Conservation (phyloP, 2,888 invertebrate genomes). For the Rhogogaster chlorosoma region DNA sequence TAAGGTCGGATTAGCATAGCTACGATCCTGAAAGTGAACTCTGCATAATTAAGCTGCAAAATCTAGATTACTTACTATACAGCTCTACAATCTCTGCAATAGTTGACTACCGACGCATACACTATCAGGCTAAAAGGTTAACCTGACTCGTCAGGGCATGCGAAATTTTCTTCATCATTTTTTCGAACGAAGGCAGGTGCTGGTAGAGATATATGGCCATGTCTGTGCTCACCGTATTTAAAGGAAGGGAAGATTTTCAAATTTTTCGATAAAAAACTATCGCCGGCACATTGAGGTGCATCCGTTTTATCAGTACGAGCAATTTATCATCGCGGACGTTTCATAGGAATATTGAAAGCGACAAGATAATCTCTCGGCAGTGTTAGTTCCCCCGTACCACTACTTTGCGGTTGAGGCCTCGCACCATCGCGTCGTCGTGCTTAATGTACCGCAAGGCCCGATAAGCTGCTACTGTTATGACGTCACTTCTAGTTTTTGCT, state of each 20-base stretch:
- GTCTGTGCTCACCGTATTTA: neutral
- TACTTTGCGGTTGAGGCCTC: conserved; percentile 54
- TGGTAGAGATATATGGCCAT: too few species aligned
- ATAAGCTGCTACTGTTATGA: conserved; percentile 73
- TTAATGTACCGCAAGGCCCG: conserved; percentile 77
- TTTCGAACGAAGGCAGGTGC: neutral
- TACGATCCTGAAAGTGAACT: conserved; percentile 64
- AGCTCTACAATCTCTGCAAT: conserved; percentile 5
- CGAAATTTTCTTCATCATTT: neutral
- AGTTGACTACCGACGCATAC: conserved; percentile 12
- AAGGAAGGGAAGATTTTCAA: neutral
- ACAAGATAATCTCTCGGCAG: conserved; percentile 77
- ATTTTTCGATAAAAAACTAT: neutral
- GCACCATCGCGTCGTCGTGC: conserved; percentile 70
- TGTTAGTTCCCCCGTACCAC: conserved; percentile 55
- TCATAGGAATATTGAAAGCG: conserved; percentile 78
- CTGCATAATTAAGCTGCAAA: conserved; percentile 66
- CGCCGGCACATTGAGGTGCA: conserved; percentile 56
- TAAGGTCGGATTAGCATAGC: conserved; percentile 64
- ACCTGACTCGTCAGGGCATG: neutral
- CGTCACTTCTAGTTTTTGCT: conserved; percentile 68
- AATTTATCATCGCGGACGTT: conserved; percentile 77
- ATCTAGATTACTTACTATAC: conserved; percentile 61
- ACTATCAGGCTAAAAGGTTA: neutral
- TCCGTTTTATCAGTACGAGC: conserved; percentile 71